Evolutionary conservation across 1,140 invertebrate species (phyloP).

Genomic region (Pissodes strobi): DNA sequence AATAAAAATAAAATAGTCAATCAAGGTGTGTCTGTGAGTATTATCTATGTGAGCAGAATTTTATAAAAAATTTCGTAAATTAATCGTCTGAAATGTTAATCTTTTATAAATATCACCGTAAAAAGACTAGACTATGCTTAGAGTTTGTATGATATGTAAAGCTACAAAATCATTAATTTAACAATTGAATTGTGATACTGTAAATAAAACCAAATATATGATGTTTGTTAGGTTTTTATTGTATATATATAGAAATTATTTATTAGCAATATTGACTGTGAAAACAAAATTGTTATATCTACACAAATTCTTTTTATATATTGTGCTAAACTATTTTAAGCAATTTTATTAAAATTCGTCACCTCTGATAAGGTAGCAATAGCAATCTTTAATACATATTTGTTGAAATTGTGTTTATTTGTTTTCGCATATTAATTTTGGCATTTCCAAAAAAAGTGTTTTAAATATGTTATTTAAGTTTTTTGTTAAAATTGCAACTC

Average conservation of each 20-base stretch:
- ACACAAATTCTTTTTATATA: slow-evolving; percentile 33
- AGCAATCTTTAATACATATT: not conserved
- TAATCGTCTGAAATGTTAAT: too few species aligned
- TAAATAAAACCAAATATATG: slow-evolving; percentile 26
- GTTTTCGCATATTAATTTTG: slow-evolving; percentile 1
- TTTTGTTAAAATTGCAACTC: too few species aligned
- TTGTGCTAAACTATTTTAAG: slow-evolving; percentile 19
- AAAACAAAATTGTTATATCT: slow-evolving; percentile 28
- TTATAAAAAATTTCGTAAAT: too few species aligned
- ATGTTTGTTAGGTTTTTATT: slow-evolving; percentile 33
- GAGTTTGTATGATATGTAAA: too few species aligned
- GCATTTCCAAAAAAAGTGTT: not conserved
- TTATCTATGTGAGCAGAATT: too few species aligned
- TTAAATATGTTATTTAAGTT: not conserved
- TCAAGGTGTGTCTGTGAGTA: too few species aligned
- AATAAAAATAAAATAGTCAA: too few species aligned
- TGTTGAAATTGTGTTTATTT: not conserved
- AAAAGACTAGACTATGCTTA: too few species aligned
- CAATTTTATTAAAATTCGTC: slow-evolving; percentile 11
- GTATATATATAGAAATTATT: slow-evolving; percentile 28
- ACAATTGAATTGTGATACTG: slow-evolving; percentile 35
- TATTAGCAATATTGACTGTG: slow-evolving; percentile 38
- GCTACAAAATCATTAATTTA: slow-evolving; percentile 24
- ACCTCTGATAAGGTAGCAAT: slow-evolving; percentile 4
- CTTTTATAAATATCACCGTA: too few species aligned